phyloP scores from a whole-genome alignment of 2,113 vertebrate species.

The Heterocephalus glaber region DNA sequence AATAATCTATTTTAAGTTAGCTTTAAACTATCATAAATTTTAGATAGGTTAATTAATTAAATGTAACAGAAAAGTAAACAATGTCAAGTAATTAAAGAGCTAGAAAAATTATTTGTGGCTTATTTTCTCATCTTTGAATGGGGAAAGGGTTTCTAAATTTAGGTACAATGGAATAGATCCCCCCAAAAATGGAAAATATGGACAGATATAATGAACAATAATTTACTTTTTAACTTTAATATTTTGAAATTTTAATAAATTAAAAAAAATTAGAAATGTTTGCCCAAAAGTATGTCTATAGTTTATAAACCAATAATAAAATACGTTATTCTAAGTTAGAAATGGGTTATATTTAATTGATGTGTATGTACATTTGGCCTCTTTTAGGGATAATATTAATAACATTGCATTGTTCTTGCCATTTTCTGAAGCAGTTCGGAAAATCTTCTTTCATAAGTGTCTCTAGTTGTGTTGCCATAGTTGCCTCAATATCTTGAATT shows the following conservation, averaged over 20 bases:
- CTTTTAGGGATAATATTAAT: neutral
- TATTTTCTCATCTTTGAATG: neutral
- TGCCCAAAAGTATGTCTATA: neutral
- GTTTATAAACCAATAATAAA: neutral
- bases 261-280: neutral
- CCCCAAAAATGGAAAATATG: neutral
- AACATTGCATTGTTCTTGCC: neutral
- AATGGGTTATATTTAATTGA: neutral
- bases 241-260: neutral
- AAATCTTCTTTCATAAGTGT: neutral
- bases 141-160: neutral
- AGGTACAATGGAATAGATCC: neutral
- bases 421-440: neutral
- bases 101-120: neutral
- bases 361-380: neutral
- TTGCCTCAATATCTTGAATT: neutral
- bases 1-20: neutral
- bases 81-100: conserved; percentile 9
- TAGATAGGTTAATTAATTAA: neutral
- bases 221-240: neutral
- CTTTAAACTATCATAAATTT: neutral
- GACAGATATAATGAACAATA: neutral
- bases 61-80: neutral
- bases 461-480: neutral
- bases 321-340: conserved; percentile 11